Conservation (phyloP, 1,140 invertebrate genomes). For the Drosophila lowei region DNA sequence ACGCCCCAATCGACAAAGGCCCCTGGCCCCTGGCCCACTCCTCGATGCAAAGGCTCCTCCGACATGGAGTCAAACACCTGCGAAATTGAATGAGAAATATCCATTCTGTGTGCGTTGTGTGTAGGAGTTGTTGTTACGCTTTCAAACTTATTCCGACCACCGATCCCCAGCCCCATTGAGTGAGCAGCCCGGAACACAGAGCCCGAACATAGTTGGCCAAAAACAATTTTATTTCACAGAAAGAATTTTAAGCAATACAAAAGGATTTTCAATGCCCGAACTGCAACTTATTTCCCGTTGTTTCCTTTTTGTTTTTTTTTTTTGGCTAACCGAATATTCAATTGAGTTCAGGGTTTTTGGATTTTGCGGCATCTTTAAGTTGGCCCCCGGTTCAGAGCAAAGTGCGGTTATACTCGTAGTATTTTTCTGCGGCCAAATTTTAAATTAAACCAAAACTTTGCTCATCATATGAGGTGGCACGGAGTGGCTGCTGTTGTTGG, state of each 20-base stretch:
- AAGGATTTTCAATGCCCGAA: constrained; percentile 59
- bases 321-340: constrained; percentile 17
- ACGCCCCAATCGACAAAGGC: constrained; percentile 62
- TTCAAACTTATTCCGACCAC: constrained; percentile 55
- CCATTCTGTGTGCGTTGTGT: constrained; percentile 58
- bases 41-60: constrained; percentile 23
- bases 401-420: not conserved
- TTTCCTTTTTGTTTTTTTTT: constrained; percentile 5
- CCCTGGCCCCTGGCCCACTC: constrained; percentile 12
- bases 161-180: not conserved
- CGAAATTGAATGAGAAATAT: constrained; percentile 78
- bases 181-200: not conserved
- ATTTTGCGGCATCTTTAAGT: not conserved
- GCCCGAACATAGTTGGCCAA: constrained; percentile 62
- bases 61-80: constrained; percentile 69
- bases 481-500: constrained; percentile 26
- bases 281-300: constrained; percentile 19
- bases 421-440: constrained; percentile 25
- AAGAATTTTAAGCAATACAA: constrained; percentile 67
- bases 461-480: constrained; percentile 43
- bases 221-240: constrained; percentile 65
- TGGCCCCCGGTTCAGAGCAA: no score
- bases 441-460: constrained; percentile 75
- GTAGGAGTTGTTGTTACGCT: constrained; percentile 5
- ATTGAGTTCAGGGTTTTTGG: not conserved